These are phyloP conservation scores for Silvanus unidentatus DNA, from an alignment of 2,888 invertebrate genomes.

Conservation along the genomic window DNA sequence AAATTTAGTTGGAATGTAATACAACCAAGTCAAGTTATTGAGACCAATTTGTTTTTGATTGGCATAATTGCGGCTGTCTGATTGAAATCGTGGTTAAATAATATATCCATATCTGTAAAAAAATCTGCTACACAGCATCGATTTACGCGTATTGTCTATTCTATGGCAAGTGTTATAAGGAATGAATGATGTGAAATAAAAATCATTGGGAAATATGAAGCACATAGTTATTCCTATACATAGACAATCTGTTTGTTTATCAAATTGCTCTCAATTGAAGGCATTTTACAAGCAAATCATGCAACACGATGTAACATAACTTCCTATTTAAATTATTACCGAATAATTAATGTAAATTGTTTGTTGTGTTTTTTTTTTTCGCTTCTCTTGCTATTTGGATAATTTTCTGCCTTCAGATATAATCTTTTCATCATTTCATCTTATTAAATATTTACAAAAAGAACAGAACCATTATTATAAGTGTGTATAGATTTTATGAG, in stretches of 20 bases:
- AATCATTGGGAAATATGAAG: slow-evolving; percentile 13
- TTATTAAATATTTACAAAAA: no score
- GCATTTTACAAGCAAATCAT: slow-evolving; percentile 19
- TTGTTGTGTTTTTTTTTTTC: not conserved
- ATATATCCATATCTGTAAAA: slow-evolving; percentile 21
- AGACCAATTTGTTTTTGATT: slow-evolving; percentile 35
- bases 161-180: slow-evolving; percentile 10
- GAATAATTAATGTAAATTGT: slow-evolving; percentile 6
- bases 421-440: no score
- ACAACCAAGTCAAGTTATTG: slow-evolving; percentile 15
- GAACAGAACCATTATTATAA: no score
- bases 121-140: slow-evolving; percentile 20
- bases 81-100: slow-evolving; percentile 36
- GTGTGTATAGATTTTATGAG: no score
- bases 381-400: no score
- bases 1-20: no score
- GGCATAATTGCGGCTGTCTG: slow-evolving; percentile 34
- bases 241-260: slow-evolving; percentile 29
- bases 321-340: slow-evolving; percentile 9
- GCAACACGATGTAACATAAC: slow-evolving; percentile 16
- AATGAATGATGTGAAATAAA: slow-evolving; percentile 15
- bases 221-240: slow-evolving; percentile 19
- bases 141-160: not conserved
- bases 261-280: slow-evolving; percentile 30
- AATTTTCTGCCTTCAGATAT: no score